Evolutionary conservation across 2,888 invertebrate genomes (phyloP).

Genomic region (Polyommatus iphigenia): DNA sequence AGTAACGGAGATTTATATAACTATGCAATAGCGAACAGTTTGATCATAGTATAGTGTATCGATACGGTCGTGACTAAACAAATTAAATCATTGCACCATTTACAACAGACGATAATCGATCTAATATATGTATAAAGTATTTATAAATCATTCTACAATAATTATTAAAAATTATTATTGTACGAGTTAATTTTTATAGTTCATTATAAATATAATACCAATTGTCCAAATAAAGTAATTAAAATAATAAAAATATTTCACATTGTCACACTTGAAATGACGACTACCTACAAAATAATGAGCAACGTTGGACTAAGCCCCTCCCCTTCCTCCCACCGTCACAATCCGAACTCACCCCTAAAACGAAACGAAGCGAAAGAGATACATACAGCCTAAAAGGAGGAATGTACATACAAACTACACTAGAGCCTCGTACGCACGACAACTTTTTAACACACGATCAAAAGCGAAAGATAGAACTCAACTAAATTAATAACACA

Average conservation of each 20-base stretch:
- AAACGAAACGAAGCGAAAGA: slow-evolving; percentile 1
- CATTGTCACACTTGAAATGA: slow-evolving; percentile 15
- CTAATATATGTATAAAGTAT: slow-evolving; percentile 35
- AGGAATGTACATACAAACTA: slow-evolving; percentile 25
- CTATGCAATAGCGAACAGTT: not conserved
- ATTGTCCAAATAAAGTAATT: slow-evolving; percentile 23
- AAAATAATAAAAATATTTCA: slow-evolving; percentile 19
- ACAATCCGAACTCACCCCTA: not conserved
- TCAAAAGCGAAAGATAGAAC: not conserved
- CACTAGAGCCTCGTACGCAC: not conserved
- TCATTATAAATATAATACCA: slow-evolving; percentile 26
- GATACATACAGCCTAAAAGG: slow-evolving; percentile 14
- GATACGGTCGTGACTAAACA: not conserved
- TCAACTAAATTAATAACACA: not conserved
- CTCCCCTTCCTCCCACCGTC: not conserved
- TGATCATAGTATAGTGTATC: not conserved
- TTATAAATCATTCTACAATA: slow-evolving; percentile 29
- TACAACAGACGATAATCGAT: slow-evolving; percentile 34
- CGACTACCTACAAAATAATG: slow-evolving; percentile 12
- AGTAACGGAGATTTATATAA: not conserved
- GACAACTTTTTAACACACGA: not conserved
- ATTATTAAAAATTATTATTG: slow-evolving; percentile 7
- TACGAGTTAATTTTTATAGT: slow-evolving; percentile 18
- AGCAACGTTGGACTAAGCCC: slow-evolving; percentile 17
- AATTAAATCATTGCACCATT: slow-evolving; percentile 39